A percentile compares a stretch with the other conserved stretches of the same genome.
Conservation (phyloP, 2,797 vertebrate genomes). For the Tauraco hartlaubi region DNA sequence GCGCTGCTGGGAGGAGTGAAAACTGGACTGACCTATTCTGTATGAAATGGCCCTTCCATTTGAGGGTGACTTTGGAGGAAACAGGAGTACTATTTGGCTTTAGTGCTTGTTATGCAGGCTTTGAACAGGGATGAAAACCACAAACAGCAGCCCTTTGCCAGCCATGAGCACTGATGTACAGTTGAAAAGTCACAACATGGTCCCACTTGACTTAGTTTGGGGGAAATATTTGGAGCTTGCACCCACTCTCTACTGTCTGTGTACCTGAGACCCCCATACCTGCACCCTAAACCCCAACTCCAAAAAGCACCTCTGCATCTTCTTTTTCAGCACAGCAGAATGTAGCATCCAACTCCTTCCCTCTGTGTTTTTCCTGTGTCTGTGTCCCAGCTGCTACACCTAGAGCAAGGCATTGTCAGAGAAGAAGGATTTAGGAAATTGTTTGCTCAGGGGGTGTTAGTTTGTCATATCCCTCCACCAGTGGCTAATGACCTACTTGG, state of each 20-base stretch:
- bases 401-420: background rate
- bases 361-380: background rate
- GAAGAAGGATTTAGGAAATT: background rate
- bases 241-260: background rate
- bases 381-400: background rate
- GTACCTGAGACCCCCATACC: background rate
- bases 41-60: background rate
- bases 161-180: background rate
- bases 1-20: background rate
- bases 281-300: background rate
- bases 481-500: background rate
- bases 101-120: background rate
- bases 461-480: background rate
- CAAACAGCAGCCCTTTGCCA: background rate
- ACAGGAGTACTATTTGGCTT: background rate
- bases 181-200: background rate
- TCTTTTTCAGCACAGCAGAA: background rate
- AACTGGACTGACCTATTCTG: background rate
- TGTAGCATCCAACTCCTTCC: background rate
- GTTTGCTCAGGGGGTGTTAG: background rate
- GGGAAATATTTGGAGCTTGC: background rate
- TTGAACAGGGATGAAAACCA: background rate
- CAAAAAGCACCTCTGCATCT: fast-evolving
- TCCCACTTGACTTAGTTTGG: background rate
- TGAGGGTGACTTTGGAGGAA: background rate